A percentile compares a stretch with the other conserved stretches of the same genome.
These are phyloP conservation scores for Oreochromis mossambicus DNA, from an alignment of 2,797 vertebrate species.

Conservation along the genomic window DNA sequence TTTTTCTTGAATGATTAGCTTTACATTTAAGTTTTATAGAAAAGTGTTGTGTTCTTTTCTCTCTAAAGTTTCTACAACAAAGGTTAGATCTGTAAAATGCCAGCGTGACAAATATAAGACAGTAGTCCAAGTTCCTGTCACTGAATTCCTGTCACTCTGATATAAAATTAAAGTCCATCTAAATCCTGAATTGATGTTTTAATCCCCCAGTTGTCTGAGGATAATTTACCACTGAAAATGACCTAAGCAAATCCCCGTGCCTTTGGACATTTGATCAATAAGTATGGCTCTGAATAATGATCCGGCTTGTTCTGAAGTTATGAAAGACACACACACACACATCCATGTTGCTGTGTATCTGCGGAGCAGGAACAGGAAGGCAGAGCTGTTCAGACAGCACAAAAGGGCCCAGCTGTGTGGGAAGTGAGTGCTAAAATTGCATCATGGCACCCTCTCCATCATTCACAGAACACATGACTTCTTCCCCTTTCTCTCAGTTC, in stretches of 20 bases:
- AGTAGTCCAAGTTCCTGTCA: neutral
- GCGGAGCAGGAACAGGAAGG: neutral
- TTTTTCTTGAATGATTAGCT: too few relatives aligned
- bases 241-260: fast-evolving
- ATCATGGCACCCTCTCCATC: conserved; percentile 36
- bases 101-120: neutral
- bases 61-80: neutral
- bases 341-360: neutral
- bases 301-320: neutral
- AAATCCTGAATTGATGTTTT: neutral
- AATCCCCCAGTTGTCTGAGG: neutral
- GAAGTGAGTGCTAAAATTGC: conserved; percentile 38
- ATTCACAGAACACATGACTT: conserved; percentile 3
- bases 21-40: neutral
- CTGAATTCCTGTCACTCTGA: neutral
- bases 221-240: neutral
- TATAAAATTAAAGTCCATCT: neutral
- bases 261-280: neutral
- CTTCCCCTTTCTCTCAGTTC: neutral
- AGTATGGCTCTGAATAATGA: neutral
- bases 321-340: neutral
- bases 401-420: conserved; percentile 51
- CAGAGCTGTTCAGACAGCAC: conserved; percentile 8
- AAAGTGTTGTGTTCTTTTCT: neutral
- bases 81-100: neutral